Evolutionary conservation across 2,797 vertebrate genomes (phyloP), one percentile per base, ranked within the genome.

Genomic region (Sebastes goodei): DNA sequence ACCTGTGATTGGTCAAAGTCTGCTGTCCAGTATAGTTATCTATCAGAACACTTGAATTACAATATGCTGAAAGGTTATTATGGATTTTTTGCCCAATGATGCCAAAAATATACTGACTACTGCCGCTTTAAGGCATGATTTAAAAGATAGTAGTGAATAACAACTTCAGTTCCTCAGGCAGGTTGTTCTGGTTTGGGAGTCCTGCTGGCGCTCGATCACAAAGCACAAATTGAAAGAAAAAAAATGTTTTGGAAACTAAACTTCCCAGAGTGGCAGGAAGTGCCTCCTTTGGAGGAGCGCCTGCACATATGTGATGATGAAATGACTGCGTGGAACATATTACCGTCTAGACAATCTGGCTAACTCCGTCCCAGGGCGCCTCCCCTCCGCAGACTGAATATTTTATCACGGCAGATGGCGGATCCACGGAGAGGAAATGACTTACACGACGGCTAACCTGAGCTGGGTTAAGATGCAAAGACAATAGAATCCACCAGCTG

Each of bases 401-500:
- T 88, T 85, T 86, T 77, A 88, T 87, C 79, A 74, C 60, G 32
- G 79, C 90, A 91, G 90, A 92, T 92, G 92, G 86, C 33, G 27
- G 33, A 46, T 89, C 83, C 82, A 74, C 15, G 2, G 80, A 85
- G 76, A 87, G 83, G 77, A 90, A 89, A 87, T 86, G 86, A 88
- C 85, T 88, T 84, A 78, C 74, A 83, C 14, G 17, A 71, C 23
- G 33, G 80, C 88, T 90, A 91, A 87, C 90, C 88, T 88, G 87
- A 90, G 84, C 84, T 74, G 80, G 70, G 86, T 80, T 74, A 74
- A 81, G 82, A 88, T 79, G 73, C 80, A 79, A 64, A 80, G 72
- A 89, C 90, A 91, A 88, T 85, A 79, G 80, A 55, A 81, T 80
- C 61, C 89, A 87, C 77, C 90, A 92, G 90, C 92, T 91, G 86